Base-by-base conservation (phyloP, 2,888 invertebrate genomes). In the Pherbina coryleti region DNA sequence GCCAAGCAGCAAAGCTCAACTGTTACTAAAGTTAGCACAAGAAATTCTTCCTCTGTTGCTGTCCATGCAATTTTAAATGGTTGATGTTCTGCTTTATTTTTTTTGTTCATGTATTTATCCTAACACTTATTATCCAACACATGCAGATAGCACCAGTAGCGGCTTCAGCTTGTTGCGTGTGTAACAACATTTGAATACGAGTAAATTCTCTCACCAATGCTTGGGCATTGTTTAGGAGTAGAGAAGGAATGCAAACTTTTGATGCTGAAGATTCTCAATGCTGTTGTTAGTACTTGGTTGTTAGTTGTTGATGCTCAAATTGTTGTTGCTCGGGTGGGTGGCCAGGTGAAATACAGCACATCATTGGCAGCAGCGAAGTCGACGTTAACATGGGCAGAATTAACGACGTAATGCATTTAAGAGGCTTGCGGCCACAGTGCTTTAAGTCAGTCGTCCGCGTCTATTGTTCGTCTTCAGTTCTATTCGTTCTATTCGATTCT, bases 331-430 rank as follows among this genome's bases (percentile, higher is more conserved):
- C 83, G 2, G 85, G 89, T 88, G 89, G 89, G 88, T 89, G 87
- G 88, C 85, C 89, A 89, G 88, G 86, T 88, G 88, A 88, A 89
- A 84, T 82, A 87, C 83, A 69, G 70, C 69, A 78, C 28, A 72
- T 49, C 77, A 67, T 37, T 14, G 62, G 37, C 49, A 49, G 62
- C 44, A 31, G 5, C 64, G 51, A 28, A 44, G 11, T 44, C 37
- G 19, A 22, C 55, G 25, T 17, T 57, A 57, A 19, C 73, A 31
- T 3, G 55, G 14, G 25, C 17, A 34, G 19, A 51, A 64, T n/a
- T 71, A 22, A 19, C 37, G 51, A 22, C 28, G 62, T 49, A 25
- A 49, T 84, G 86, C 83, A 87, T 85, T 87, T 87, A 87, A 87
- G 85, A 88, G 84, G 85, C 84, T 85, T 81, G 84, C 83, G 84